Base-by-base conservation (phyloP, 2,797 vertebrate genomes). In the Thalassophryne amazonica region DNA sequence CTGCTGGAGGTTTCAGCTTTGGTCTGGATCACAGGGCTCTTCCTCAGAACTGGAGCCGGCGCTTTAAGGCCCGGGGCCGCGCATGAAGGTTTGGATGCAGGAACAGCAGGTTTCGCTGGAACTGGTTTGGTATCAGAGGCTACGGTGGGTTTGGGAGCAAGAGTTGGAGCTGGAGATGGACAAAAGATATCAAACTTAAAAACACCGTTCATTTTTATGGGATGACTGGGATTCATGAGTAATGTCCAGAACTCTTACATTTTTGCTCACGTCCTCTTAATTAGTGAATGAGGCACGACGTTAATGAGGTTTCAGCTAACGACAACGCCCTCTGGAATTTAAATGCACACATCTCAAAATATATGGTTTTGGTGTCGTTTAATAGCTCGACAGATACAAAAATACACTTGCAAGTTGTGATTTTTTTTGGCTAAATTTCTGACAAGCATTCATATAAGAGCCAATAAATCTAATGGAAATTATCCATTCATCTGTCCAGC, bases 11-110 rank as follows among this genome's bases (percentile, higher is more conserved):
- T 4, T 3, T 82, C 76, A 9, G 60, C 20, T 54, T 41, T 73
- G 46, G 30, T 41, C 12, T 38, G 65, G 17, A 17, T 18, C 2
- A 32, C 16, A 1, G 76, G 28, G 19, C 49, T 32, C 33, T 62
- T 87, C 71, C 79, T 86, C 25, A 50, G 33, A 4, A 70, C 57
- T 0, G 72, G 70, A 23, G 79, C 61, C 0, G 68, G 76, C 10
- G 22, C 2, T 34, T n/a, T n/a, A n/a, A 18, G 41, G 5, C 3
- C 30, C 0, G 29, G 36, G 0, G 30, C 7, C 0, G 48, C 52
- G 3, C 15, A 61, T 0, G 47, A 2, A 4, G 66, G 58, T 45
- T 50, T 80, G 11, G 49, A 14, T 19, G 68, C n/a, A 1, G 20
- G n/a, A n/a, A n/a, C 21, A 3, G 29, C 14, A 3, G 78, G 63